Percentiles rank a stretch among this genome's conserved stretches.
phyloP scores from a whole-genome alignment of 2,888 invertebrate genomes.

The Hypomecis punctinalis region DNA sequence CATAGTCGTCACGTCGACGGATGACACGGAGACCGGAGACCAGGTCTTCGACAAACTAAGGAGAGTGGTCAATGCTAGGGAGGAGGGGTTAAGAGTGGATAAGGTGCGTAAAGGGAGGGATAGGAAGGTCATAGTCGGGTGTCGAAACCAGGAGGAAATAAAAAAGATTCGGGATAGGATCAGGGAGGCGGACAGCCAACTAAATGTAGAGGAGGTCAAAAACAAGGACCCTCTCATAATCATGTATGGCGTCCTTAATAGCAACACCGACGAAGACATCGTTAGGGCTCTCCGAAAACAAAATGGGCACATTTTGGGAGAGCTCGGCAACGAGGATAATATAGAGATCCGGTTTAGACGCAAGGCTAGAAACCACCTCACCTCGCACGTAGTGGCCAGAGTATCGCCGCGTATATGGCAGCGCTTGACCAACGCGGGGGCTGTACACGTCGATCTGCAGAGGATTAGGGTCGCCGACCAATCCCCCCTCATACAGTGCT shows the following conservation, averaged over 20 bases:
- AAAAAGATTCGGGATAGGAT: slow-evolving; percentile 8
- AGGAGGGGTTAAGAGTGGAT: slow-evolving; percentile 10
- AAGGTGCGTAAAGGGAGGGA: slow-evolving; percentile 23
- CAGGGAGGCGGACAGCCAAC: neutral
- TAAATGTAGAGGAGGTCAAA: slow-evolving; percentile 4
- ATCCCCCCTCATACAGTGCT: slow-evolving; percentile 35
- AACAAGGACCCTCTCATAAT: slow-evolving; percentile 1
- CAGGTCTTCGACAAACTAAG: neutral
- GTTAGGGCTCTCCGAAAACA: slow-evolving; percentile 13
- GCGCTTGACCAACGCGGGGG: slow-evolving; percentile 13
- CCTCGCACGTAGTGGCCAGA: slow-evolving; percentile 10
- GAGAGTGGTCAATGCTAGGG: slow-evolving; percentile 24
- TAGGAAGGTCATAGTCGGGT: slow-evolving; percentile 19
- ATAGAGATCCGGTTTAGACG: neutral
- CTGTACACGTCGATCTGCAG: slow-evolving; percentile 39
- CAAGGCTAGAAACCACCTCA: slow-evolving; percentile 7
- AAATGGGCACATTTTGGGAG: neutral
- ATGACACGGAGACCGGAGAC: slow-evolving; percentile 17
- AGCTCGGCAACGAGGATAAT: neutral
- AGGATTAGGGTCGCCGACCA: slow-evolving; percentile 33
- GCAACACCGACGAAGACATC: slow-evolving; percentile 20
- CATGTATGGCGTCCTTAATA: neutral
- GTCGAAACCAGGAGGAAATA: slow-evolving; percentile 10
- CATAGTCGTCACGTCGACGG: neutral
- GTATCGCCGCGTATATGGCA: slow-evolving; percentile 32